Conservation (phyloP, 1,140 invertebrate species). For the Drosophila bifasciata region DNA sequence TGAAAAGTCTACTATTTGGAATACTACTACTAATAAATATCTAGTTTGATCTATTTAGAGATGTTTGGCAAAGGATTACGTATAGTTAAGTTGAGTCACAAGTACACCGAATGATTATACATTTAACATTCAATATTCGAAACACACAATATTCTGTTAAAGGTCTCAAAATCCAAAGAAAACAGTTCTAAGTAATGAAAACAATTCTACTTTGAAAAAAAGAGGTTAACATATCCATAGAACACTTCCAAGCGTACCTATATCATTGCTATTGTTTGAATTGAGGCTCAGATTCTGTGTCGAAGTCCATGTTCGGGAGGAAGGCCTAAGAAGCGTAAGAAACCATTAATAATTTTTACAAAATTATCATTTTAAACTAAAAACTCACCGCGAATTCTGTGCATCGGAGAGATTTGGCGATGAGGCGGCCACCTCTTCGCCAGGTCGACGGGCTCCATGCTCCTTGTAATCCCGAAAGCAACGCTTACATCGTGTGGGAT, state of each 20-base stretch:
- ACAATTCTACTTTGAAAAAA: not conserved
- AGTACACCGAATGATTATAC: too few relatives aligned
- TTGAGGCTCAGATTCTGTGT: constrained; percentile 85
- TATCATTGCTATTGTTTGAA: constrained; percentile 71
- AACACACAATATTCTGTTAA: too few relatives aligned
- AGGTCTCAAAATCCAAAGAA: too few relatives aligned
- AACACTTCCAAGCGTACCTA: constrained; percentile 57
- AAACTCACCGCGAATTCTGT: constrained; percentile 86
- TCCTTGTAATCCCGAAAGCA: constrained; percentile 97
- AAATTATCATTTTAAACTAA: not conserved
- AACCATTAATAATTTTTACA: not conserved
- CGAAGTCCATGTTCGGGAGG: constrained; percentile 85
- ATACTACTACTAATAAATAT: too few relatives aligned
- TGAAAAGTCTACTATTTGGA: too few relatives aligned
- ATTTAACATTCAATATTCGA: too few relatives aligned
- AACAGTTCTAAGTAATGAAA: not conserved
- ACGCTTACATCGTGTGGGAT: constrained; percentile 95
- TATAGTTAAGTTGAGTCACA: too few relatives aligned
- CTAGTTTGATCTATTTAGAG: too few relatives aligned
- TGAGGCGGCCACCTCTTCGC: constrained; percentile 90
- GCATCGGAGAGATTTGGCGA: constrained; percentile 90
- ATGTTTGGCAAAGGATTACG: too few relatives aligned
- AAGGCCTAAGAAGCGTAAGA: constrained; percentile 46
- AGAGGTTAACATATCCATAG: not conserved
- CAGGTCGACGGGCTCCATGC: constrained; percentile 89